Evolutionary conservation across 2,113 vertebrate genomes (phyloP).

Genomic region (Saiga tatarica): DNA sequence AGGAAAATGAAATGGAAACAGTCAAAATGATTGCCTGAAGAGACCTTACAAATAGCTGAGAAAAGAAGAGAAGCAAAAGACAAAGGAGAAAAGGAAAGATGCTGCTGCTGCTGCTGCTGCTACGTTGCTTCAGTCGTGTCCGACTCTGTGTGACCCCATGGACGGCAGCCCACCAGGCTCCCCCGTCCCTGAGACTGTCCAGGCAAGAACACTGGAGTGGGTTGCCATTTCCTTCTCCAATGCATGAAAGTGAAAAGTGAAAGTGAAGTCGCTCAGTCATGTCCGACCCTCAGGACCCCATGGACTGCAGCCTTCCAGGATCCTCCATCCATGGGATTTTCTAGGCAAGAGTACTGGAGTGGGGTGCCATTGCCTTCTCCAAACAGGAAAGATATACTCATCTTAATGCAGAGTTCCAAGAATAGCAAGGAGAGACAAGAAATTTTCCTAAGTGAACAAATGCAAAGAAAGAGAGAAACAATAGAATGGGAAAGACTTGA

Average conservation of each 20-base stretch:
- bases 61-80: neutral
- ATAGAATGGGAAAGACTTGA: neutral
- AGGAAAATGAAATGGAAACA: neutral
- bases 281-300: too few relatives aligned
- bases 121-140: too few relatives aligned
- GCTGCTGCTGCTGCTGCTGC: too few relatives aligned
- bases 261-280: too few relatives aligned
- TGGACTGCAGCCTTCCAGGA: too few relatives aligned
- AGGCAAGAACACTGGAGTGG: too few relatives aligned
- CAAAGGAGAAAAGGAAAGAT: neutral
- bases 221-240: too few relatives aligned
- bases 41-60: neutral
- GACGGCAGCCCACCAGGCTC: too few relatives aligned
- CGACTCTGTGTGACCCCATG: rapidly evolving
- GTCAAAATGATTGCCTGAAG: neutral
- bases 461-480: neutral
- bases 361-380: too few relatives aligned
- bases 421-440: neutral
- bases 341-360: too few relatives aligned
- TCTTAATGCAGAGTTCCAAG: neutral
- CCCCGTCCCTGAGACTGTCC: rapidly evolving
- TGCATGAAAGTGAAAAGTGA: too few relatives aligned
- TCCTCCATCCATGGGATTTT: too few relatives aligned
- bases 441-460: neutral
- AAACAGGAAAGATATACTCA: neutral